Evolutionary conservation across 1,140 invertebrate genomes (phyloP), one percentile per base, ranked within the genome.

Genomic region (Tetragnatha versicolor): DNA sequence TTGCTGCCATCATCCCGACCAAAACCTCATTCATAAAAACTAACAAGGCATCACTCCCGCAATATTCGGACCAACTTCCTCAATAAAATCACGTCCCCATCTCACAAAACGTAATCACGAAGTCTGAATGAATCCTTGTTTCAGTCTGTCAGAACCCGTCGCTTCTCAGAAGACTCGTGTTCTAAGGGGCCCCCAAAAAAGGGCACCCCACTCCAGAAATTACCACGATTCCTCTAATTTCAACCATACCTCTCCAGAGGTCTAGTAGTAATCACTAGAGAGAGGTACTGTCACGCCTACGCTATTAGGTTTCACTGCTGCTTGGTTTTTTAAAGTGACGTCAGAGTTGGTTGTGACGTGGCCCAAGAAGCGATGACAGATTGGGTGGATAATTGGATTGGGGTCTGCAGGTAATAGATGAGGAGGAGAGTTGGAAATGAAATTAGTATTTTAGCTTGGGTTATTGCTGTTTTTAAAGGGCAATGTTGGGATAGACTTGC

Each of bases 161-260:
- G n/a, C 25, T 45, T 14, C 42, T 45, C 42, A 22, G 10, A 22
- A 51, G 7, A 51, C 7, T 51, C 49, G 49, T 51, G 49, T 51
- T n/a, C 49, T 17, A 20, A 33, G 47, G 47, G 68, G 45, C 68
- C 68, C 55, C 37, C 47, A n/a, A n/a, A 35, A 70, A 70, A 35
- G 61, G 29, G 6, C 60, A 12, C 2, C 55, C 20, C 35, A 22
- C 55, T 35, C 33, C 12, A 53, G 22, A 70, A 70, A 70, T 70
- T 70, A 70, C 68, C 39, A 53, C 31, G 25, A 70, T 70, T 55
- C 68, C 63, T 39, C 22, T 63, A 39, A 39, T 37, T 63, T n/a
- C 35, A 20, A 35, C 33, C 45, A 27, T 31, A 20, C 27, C 37
- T 37, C 39, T 35, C 31, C 27, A 12, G 5, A 37, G 31, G 20